A percentile compares a stretch with the other conserved stretches of the same genome.
Conservation (phyloP, 2,888 invertebrate species). For the Stenoptilia bipunctidactyla region DNA sequence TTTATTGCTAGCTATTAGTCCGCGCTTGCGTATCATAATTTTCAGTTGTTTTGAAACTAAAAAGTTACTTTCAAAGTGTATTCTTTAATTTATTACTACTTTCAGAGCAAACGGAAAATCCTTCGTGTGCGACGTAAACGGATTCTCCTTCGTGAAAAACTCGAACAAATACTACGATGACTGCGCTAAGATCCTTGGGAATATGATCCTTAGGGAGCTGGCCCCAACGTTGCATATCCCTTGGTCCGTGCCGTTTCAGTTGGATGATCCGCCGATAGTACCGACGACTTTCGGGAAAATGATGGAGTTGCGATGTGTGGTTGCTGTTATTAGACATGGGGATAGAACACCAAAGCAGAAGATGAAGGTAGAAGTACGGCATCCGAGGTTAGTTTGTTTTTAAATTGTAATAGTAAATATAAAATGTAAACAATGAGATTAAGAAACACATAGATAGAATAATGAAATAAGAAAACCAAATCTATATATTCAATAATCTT, state of each 20-base stretch:
- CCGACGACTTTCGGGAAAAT: conserved; percentile 99
- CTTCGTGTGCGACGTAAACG: conserved; percentile 99
- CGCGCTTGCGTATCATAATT: too few species aligned
- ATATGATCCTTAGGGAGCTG: conserved; percentile 95
- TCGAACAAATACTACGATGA: conserved; percentile 99
- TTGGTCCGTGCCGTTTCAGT: conserved; percentile 96
- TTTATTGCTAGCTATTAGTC: too few species aligned
- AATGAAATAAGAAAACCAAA: too few species aligned
- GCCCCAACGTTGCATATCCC: conserved; percentile 97
- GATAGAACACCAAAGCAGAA: conserved; percentile 99
- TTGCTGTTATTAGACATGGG: conserved; percentile 97
- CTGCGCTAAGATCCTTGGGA: conserved; percentile 97
- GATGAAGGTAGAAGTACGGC: conserved; percentile 99
- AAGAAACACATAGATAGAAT: too few species aligned
- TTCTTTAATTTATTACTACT: too few species aligned
- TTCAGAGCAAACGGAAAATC: conserved; percentile 96
- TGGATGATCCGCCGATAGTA: conserved; percentile 98
- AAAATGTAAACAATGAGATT: too few species aligned
- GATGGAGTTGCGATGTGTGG: conserved; percentile 93
- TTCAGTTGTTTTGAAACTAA: too few species aligned
- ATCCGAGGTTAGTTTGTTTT: conserved; percentile 80
- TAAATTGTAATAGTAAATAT: too few species aligned
- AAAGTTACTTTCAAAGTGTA: too few species aligned
- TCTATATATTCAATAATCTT: too few species aligned
- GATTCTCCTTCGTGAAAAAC: conserved; percentile 99